These are phyloP conservation scores for Pyrrhia umbra DNA, from an alignment of 2,888 invertebrate genomes.

Conservation along the genomic window DNA sequence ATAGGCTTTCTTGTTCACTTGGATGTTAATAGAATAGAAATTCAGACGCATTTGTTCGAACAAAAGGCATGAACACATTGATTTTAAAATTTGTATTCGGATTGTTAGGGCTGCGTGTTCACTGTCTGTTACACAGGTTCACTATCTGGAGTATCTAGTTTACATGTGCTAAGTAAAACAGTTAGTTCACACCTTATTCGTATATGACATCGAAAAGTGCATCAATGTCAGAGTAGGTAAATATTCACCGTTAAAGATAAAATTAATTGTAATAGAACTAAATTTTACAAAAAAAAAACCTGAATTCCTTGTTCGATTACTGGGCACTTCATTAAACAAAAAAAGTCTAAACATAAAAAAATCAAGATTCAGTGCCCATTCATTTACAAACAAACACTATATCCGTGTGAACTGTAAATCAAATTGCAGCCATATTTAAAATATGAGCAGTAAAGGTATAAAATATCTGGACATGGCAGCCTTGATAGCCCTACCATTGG, in stretches of 20 bases:
- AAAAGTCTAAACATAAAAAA: too few relatives aligned
- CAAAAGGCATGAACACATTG: slow-evolving; percentile 48
- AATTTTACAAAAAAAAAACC: too few relatives aligned
- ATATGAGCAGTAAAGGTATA: slow-evolving; percentile 45
- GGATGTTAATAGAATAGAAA: slow-evolving; percentile 49
- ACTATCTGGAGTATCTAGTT: background rate
- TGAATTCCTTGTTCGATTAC: too few relatives aligned
- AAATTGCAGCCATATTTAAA: slow-evolving; percentile 30
- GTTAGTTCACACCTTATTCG: too few relatives aligned
- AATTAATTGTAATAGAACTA: too few relatives aligned
- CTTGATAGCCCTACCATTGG: slow-evolving; percentile 48
- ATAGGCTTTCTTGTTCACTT: slow-evolving; percentile 49
- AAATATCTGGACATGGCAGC: slow-evolving; percentile 50
- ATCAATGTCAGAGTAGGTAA: too few relatives aligned
- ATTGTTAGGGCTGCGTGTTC: slow-evolving; percentile 7
- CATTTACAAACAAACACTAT: slow-evolving; percentile 16
- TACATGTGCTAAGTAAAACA: background rate
- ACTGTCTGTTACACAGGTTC: background rate
- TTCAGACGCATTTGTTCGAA: slow-evolving; percentile 37
- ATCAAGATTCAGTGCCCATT: slow-evolving; percentile 14
- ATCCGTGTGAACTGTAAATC: slow-evolving; percentile 34
- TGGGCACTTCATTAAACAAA: too few relatives aligned
- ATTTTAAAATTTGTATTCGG: slow-evolving; percentile 45
- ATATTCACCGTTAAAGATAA: too few relatives aligned
- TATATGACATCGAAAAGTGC: too few relatives aligned